A percentile compares a stretch with the other conserved stretches of the same genome.
Evolutionary conservation across 1,140 invertebrate genomes (phyloP).

Genomic region (Drosophila mojavensis): DNA sequence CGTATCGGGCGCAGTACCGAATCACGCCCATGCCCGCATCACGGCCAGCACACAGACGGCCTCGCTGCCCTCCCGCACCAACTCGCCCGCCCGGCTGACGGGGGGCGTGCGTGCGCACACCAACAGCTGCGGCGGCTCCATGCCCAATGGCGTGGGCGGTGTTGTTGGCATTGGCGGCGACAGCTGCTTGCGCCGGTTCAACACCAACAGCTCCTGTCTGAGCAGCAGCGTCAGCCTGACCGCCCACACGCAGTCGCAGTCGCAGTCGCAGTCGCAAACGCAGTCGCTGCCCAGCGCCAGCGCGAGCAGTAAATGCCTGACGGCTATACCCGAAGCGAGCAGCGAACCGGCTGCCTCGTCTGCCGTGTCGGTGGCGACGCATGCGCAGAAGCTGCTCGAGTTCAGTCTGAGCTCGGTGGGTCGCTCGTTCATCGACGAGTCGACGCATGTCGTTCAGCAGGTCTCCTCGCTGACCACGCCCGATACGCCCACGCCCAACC

Average conservation of each 20-base stretch:
- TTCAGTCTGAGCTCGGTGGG: conserved; percentile 83
- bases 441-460: conserved; percentile 48
- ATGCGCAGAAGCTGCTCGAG: conserved; percentile 68
- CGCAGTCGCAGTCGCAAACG: conserved; percentile 47
- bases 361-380: conserved; percentile 5
- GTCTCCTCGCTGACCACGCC: conserved; percentile 84
- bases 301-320: conserved; percentile 72
- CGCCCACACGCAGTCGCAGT: conserved; percentile 46
- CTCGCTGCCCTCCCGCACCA: conserved; percentile 89
- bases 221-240: conserved; percentile 69
- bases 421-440: conserved; percentile 81
- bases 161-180: conserved; percentile 85
- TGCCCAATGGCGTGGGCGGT: conserved; percentile 58
- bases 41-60: conserved; percentile 87
- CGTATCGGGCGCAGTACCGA: not conserved
- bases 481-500: conserved; percentile 86
- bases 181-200: conserved; percentile 84
- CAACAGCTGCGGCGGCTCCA: conserved; percentile 47
- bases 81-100: conserved; percentile 87
- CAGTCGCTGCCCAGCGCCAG: conserved; percentile 57
- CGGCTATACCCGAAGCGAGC: conserved; percentile 74
- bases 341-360: conserved; percentile 39
- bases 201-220: conserved; percentile 62
- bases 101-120: conserved; percentile 86
- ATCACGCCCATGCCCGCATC: conserved; percentile 23